Percentiles rank a stretch among this genome's conserved stretches.
Conservation (phyloP, 2,888 invertebrate species). For the Melieria omissa region DNA sequence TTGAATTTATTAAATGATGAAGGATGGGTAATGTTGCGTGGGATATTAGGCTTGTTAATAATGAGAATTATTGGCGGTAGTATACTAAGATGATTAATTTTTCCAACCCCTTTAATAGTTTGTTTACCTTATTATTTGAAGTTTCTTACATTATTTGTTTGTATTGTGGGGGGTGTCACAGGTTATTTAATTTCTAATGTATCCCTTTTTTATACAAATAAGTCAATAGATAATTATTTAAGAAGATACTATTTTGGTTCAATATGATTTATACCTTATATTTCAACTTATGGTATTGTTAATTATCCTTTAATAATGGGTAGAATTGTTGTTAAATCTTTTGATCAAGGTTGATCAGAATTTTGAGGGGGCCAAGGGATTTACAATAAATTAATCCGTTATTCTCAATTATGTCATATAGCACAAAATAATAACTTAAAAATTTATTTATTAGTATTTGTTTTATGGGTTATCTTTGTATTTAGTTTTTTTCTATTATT, state of each 20-base stretch:
- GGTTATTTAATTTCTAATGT: constrained; percentile 68
- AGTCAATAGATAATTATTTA: constrained; percentile 62
- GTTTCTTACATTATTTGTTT: constrained; percentile 69
- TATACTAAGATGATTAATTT: constrained; percentile 70
- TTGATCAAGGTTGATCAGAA: constrained; percentile 69
- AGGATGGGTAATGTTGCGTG: constrained; percentile 68
- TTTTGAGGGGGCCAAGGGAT: constrained; percentile 66
- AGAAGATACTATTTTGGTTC: constrained; percentile 28
- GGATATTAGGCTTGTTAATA: constrained; percentile 61
- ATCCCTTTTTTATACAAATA: constrained; percentile 66
- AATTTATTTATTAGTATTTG: constrained; percentile 68
- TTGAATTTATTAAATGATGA: constrained; percentile 69
- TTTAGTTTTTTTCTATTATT: constrained; percentile 58
- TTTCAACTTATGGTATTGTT: constrained; percentile 39
- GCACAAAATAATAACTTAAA: constrained; percentile 68
- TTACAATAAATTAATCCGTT: constrained; percentile 62
- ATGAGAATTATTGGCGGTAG: constrained; percentile 69
- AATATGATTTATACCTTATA: constrained; percentile 39
- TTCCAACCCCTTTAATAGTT: constrained; percentile 69
- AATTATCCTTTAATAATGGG: constrained; percentile 51
- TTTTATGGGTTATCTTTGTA: constrained; percentile 59
- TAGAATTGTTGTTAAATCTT: constrained; percentile 63
- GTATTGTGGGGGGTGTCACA: constrained; percentile 65
- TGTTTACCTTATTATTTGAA: constrained; percentile 70
- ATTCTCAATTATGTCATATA: constrained; percentile 64